Conservation (phyloP, 2,797 vertebrate species). For the Carcharodon carcharias region DNA sequence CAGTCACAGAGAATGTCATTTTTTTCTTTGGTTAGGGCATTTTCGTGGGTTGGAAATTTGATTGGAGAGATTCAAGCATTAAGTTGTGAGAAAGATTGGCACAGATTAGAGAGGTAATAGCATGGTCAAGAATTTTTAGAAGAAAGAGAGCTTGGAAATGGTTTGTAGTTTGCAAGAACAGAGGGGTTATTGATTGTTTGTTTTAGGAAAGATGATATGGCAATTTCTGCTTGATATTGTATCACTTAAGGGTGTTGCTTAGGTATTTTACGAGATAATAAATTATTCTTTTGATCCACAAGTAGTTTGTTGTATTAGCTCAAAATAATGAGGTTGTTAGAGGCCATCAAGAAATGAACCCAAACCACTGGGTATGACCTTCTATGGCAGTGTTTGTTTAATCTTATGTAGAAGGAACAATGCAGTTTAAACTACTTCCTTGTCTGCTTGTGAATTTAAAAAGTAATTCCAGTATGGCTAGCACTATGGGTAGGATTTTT, state of each 20-base stretch:
- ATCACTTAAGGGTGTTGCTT: conserved; percentile 38
- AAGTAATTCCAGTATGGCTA: background rate
- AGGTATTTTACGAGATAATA: conserved; percentile 42
- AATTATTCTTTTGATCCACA: conserved; percentile 37
- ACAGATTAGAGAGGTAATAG: background rate
- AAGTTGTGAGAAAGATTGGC: background rate
- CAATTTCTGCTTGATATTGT: background rate
- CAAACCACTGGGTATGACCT: conserved; percentile 41
- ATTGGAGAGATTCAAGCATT: background rate
- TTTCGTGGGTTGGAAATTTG: background rate
- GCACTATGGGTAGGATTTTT: no score
- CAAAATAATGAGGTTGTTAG: conserved; percentile 42
- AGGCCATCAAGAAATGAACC: conserved; percentile 37
- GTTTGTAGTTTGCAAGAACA: background rate
- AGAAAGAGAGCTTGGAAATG: no score
- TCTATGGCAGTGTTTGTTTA: conserved; percentile 24
- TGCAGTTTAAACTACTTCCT: conserved; percentile 39
- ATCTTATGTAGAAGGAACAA: conserved; percentile 40
- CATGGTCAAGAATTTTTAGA: background rate
- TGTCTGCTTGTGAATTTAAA: conserved; percentile 33
- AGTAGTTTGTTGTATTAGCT: conserved; percentile 38
- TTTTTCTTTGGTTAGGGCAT: no score
- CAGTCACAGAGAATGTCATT: no score
- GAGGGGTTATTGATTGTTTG: background rate
- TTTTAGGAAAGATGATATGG: background rate